These are phyloP conservation scores for Pogonognathellus flavescens DNA, from an alignment of 1,140 invertebrate genomes.

Conservation along the genomic window DNA sequence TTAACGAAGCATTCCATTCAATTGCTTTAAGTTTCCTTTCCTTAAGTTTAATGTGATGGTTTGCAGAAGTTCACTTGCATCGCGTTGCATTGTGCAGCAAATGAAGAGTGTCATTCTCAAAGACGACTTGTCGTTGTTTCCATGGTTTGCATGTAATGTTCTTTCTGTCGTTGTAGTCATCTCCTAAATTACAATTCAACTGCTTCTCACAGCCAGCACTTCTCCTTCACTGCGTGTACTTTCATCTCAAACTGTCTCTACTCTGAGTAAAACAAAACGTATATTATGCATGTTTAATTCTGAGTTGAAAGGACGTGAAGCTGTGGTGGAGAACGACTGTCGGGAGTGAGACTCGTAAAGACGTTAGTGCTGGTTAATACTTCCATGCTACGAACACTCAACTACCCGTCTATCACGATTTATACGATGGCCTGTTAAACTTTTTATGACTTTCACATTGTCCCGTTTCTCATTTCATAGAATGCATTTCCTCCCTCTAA, in stretches of 20 bases:
- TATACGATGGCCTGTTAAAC: conserved; percentile 40
- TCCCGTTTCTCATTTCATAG: conserved; percentile 28
- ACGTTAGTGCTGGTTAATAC: too few species aligned
- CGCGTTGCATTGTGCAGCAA: not conserved
- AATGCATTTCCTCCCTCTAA: too few species aligned
- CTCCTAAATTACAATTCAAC: too few species aligned
- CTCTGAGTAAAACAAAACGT: not conserved
- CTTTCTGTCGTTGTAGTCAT: not conserved
- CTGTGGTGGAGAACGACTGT: not conserved
- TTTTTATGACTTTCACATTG: conserved; percentile 40
- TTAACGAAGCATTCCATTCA: not conserved
- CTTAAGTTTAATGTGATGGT: conserved; percentile 24
- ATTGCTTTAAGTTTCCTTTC: not conserved
- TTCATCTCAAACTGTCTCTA: too few species aligned
- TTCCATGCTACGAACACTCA: not conserved
- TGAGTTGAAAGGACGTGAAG: too few species aligned
- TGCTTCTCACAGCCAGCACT: too few species aligned
- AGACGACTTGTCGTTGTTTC: not conserved
- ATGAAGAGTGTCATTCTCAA: not conserved
- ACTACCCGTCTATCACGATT: conserved; percentile 4
- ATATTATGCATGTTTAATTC: not conserved
- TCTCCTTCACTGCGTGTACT: too few species aligned
- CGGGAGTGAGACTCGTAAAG: not conserved
- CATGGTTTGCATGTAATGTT: not conserved
- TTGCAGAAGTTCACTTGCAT: conserved; percentile 34